Conservation (phyloP, 2,113 vertebrate genomes). For the Lepisosteus oculatus region DNA sequence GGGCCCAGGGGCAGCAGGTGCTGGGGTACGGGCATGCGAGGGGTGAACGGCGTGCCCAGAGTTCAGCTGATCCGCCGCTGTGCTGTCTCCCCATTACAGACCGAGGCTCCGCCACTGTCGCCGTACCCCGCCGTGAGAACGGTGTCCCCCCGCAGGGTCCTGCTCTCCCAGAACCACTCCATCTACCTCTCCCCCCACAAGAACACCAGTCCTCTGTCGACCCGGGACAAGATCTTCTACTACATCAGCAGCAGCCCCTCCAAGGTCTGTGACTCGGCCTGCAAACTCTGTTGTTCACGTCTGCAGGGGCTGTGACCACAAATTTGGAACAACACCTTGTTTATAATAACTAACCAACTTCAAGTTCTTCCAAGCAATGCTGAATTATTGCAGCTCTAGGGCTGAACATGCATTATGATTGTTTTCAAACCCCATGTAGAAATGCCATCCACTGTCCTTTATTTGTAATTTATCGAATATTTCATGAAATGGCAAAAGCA, state of each 20-base stretch:
- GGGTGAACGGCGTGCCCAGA: no score
- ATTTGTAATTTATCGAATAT: no score
- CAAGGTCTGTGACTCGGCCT: conserved; percentile 66
- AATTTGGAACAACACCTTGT: background rate
- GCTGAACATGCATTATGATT: no score
- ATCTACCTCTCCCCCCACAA: conserved; percentile 89
- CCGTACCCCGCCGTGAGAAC: conserved; percentile 79
- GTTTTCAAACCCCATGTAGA: no score
- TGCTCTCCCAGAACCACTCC: conserved; percentile 82
- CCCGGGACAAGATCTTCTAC: conserved; percentile 84
- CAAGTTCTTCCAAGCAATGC: no score
- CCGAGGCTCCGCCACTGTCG: conserved; percentile 75
- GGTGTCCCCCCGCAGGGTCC: conserved; percentile 79
- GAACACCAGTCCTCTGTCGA: conserved; percentile 58
- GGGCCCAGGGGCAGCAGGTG: no score
- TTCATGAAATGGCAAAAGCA: no score
- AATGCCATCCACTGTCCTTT: no score
- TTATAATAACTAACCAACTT: background rate
- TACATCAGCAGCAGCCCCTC: conserved; percentile 90
- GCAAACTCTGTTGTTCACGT: no score
- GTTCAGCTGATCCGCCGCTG: no score
- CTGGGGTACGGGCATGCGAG: no score
- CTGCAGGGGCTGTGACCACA: background rate
- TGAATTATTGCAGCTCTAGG: no score
- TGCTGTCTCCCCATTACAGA: conserved; percentile 43